phyloP scores from a whole-genome alignment of 2,888 invertebrate genomes.

The Oligia strigilis region DNA sequence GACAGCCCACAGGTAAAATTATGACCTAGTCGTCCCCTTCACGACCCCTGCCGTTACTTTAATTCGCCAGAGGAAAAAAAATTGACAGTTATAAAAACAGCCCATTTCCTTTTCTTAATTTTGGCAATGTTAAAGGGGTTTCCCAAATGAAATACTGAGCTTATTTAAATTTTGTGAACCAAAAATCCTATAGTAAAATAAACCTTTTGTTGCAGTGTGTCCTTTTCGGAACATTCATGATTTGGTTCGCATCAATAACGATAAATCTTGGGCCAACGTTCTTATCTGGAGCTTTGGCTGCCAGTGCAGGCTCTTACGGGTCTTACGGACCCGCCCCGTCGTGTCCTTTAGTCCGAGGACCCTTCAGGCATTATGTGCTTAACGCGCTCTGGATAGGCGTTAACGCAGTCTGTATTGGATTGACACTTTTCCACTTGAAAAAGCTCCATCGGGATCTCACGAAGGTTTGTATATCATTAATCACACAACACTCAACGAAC shows the following conservation, averaged over 20 bases:
- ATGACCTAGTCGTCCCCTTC: constrained; percentile 31
- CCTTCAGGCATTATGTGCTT: constrained; percentile 96
- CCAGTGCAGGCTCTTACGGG: constrained; percentile 93
- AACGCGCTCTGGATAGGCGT: constrained; percentile 97
- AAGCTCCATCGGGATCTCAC: constrained; percentile 95
- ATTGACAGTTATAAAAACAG: constrained; percentile 51
- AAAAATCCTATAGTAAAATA: constrained; percentile 9
- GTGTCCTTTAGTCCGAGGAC: constrained; percentile 96
- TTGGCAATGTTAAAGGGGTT: constrained; percentile 14
- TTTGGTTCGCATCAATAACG: constrained; percentile 97
- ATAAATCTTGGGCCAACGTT: constrained; percentile 97
- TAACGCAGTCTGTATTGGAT: constrained; percentile 95
- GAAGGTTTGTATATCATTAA: constrained; percentile 87
- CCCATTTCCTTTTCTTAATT: constrained; percentile 32
- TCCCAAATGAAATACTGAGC: constrained; percentile 17
- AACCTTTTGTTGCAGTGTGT: constrained; percentile 93
- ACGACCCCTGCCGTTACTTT: constrained; percentile 31
- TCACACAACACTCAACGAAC: constrained; percentile 39
- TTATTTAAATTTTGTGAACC: constrained; percentile 33
- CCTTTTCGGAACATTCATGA: constrained; percentile 97
- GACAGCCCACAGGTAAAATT: constrained; percentile 93
- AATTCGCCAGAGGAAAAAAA: constrained; percentile 31
- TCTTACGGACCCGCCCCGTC: constrained; percentile 94
- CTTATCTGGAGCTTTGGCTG: constrained; percentile 95
- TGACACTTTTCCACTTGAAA: constrained; percentile 95